phyloP scores from a whole-genome alignment of 2,113 vertebrate genomes.

The Steatornis caripensis region DNA sequence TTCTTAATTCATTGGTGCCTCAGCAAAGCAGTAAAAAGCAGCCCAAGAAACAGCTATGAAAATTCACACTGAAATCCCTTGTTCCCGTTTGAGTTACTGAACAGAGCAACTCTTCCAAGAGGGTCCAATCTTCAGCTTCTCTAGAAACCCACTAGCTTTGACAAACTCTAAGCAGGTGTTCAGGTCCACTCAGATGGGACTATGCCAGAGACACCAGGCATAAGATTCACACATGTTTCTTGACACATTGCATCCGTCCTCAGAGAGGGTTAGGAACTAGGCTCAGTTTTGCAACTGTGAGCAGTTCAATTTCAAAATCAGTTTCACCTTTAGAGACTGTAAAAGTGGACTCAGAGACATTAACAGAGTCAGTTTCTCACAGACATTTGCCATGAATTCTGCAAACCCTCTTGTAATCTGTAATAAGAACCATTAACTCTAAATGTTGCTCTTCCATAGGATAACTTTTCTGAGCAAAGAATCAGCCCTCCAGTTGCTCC shows the following conservation, averaged over 20 bases:
- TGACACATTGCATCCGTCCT: background rate
- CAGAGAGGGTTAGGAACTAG: background rate
- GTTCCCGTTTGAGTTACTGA: background rate
- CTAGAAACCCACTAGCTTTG: background rate
- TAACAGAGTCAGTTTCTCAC: background rate
- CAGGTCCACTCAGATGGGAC: background rate
- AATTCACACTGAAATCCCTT: background rate
- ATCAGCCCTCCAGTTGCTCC: background rate
- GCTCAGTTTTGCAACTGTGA: background rate
- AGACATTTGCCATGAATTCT: background rate
- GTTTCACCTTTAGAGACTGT: background rate
- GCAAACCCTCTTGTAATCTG: background rate
- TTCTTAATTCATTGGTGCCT: background rate
- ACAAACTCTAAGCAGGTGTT: background rate
- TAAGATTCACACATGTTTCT: background rate
- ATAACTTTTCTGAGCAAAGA: background rate
- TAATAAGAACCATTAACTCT: background rate
- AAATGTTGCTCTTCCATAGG: background rate
- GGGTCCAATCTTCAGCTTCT: background rate
- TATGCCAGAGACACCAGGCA: background rate
- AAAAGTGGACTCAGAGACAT: background rate
- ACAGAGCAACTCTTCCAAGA: background rate
- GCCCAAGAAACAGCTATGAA: background rate
- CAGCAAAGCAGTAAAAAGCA: background rate
- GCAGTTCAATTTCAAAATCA: background rate